Conservation (phyloP, 2,888 invertebrate species). For the Axea sp. region DNA sequence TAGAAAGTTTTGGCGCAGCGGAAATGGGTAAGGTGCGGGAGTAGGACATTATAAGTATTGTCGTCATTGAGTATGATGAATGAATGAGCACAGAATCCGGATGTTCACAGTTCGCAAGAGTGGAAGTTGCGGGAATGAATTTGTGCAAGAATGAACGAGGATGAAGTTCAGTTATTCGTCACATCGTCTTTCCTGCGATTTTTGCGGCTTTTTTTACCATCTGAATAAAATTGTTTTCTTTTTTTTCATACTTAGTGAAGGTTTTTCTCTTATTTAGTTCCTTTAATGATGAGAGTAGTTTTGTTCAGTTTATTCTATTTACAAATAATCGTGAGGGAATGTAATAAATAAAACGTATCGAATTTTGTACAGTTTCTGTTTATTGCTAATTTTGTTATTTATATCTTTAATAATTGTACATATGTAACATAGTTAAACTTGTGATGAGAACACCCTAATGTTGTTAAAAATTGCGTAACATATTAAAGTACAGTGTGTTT, state of each 20-base stretch:
- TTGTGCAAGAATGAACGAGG: conserved; percentile 66
- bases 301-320: conserved; percentile 17
- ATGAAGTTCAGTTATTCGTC: conserved; percentile 74
- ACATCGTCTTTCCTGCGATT: conserved; percentile 60
- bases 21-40: conserved; percentile 60
- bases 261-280: conserved; percentile 17
- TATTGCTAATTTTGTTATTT: too few species aligned
- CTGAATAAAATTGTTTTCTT: conserved; percentile 45
- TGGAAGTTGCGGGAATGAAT: conserved; percentile 48
- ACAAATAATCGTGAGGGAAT: conserved; percentile 12
- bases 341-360: too few species aligned
- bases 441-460: too few species aligned
- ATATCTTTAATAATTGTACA: too few species aligned
- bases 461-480: too few species aligned
- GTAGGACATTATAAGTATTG: conserved; percentile 72
- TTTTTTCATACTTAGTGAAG: conserved; percentile 21
- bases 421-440: too few species aligned
- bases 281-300: conserved; percentile 27
- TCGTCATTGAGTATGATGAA: conserved; percentile 73
- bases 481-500: too few species aligned
- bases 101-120: conserved; percentile 47
- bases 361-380: too few species aligned
- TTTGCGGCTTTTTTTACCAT: conserved; percentile 20
- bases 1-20: conserved; percentile 47
- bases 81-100: conserved; percentile 68